Evolutionary conservation across 2,113 vertebrate species (phyloP).

Genomic region (Hyperoodon ampullatus): DNA sequence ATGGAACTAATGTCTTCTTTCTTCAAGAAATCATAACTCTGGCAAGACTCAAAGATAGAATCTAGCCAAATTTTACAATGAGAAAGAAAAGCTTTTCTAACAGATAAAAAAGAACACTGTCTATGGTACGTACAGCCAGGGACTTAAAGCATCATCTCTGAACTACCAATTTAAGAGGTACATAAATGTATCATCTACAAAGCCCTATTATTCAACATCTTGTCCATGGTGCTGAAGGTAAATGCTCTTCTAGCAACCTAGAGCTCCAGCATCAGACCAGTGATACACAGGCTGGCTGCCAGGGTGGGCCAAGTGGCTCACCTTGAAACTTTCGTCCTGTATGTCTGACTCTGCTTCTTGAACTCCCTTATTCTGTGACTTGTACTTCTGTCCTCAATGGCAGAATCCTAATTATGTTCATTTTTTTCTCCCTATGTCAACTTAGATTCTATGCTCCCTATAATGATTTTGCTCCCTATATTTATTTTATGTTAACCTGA

Average conservation of each 20-base stretch:
- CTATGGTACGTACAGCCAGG: not conserved
- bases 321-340: not conserved
- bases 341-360: not conserved
- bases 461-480: not conserved
- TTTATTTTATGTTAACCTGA: slow-evolving; percentile 1
- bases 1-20: slow-evolving; percentile 36
- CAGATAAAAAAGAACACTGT: not conserved
- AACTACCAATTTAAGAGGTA: slow-evolving; percentile 4
- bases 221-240: not conserved
- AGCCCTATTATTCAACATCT: not conserved
- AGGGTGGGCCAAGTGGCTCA: not conserved
- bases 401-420: not conserved
- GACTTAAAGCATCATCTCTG: slow-evolving; percentile 24
- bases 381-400: not conserved
- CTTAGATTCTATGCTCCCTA: not conserved
- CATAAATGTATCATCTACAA: not conserved
- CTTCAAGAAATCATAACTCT: slow-evolving; percentile 37
- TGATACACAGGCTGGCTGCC: not conserved
- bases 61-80: not conserved
- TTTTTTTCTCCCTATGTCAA: not conserved
- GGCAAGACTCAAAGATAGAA: slow-evolving; percentile 36
- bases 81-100: slow-evolving; percentile 2
- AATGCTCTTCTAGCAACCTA: not conserved
- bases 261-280: not conserved
- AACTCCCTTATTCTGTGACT: not conserved